phyloP scores from a whole-genome alignment of 2,797 vertebrate species.

The Oreochromis mossambicus region DNA sequence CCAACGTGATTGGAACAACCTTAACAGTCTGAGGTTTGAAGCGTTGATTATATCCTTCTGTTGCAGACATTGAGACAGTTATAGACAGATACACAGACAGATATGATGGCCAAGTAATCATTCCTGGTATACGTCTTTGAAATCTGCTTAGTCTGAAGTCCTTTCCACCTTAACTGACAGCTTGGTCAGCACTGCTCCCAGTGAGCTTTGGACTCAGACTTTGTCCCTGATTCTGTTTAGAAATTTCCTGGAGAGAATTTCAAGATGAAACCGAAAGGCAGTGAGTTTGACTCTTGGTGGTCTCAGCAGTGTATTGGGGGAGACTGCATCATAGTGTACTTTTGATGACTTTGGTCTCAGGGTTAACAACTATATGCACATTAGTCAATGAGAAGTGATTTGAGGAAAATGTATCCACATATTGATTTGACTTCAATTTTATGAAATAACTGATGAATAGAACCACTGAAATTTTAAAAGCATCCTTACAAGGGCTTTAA shows the following conservation, averaged over 20 bases:
- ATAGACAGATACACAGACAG: not conserved
- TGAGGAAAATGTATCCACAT: not conserved
- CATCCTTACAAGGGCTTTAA: not conserved
- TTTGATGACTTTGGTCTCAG: not conserved
- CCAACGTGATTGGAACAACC: not conserved
- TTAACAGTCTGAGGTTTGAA: not conserved
- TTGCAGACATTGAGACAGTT: not conserved
- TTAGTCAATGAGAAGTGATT: not conserved
- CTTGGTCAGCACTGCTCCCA: not conserved
- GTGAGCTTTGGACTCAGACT: not conserved
- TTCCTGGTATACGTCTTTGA: not conserved
- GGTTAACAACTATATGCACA: not conserved
- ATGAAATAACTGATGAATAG: not conserved
- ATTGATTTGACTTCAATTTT: not conserved
- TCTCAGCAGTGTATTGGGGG: not conserved
- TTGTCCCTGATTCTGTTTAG: not conserved
- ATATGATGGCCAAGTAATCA: not conserved
- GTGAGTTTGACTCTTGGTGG: not conserved
- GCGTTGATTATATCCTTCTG: not conserved
- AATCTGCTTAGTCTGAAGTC: not conserved
- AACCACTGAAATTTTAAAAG: not conserved
- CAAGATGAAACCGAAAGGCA: not conserved
- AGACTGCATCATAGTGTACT: not conserved
- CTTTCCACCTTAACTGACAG: not conserved
- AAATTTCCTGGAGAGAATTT: not conserved